Conservation (phyloP, 2,888 invertebrate species). For the Platerodrilus igneus region DNA sequence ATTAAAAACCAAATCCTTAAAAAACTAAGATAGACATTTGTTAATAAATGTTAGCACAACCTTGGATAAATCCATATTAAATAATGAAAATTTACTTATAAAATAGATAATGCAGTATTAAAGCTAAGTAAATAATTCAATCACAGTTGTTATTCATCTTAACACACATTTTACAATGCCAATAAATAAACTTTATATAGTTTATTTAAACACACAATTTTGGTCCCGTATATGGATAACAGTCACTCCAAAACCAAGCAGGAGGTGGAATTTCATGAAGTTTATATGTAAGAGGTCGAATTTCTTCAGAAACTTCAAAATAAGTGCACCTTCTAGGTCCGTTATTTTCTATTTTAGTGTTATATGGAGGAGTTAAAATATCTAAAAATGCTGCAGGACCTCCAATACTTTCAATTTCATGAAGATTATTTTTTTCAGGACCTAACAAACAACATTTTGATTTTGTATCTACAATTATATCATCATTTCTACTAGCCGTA, state of each 20-base stretch:
- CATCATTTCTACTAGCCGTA: slow-evolving; percentile 42
- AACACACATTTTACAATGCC: no score
- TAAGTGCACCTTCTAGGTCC: slow-evolving; percentile 68
- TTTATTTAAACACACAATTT: slow-evolving; percentile 3
- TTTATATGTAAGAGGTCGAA: slow-evolving; percentile 53
- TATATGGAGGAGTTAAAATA: slow-evolving; percentile 89
- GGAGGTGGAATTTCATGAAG: slow-evolving; percentile 58
- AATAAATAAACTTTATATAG: no score
- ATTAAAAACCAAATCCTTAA: no score
- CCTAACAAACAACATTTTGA: slow-evolving; percentile 62
- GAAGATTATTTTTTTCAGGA: slow-evolving; percentile 67
- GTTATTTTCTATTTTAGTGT: slow-evolving; percentile 58
- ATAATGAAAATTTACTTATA: no score
- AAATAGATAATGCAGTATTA: no score
- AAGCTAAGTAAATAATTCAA: no score
- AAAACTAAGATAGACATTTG: no score
- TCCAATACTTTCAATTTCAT: slow-evolving; percentile 72
- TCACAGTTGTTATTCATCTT: no score
- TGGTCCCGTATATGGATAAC: slow-evolving; percentile 61
- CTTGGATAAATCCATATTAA: no score
- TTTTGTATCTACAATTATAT: slow-evolving; percentile 23
- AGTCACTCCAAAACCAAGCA: slow-evolving; percentile 67
- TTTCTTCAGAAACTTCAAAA: slow-evolving; percentile 53
- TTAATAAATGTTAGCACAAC: no score
- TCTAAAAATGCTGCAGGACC: slow-evolving; percentile 88